Conservation (phyloP, 2,113 vertebrate species). For the Opisthocomus hoazin region DNA sequence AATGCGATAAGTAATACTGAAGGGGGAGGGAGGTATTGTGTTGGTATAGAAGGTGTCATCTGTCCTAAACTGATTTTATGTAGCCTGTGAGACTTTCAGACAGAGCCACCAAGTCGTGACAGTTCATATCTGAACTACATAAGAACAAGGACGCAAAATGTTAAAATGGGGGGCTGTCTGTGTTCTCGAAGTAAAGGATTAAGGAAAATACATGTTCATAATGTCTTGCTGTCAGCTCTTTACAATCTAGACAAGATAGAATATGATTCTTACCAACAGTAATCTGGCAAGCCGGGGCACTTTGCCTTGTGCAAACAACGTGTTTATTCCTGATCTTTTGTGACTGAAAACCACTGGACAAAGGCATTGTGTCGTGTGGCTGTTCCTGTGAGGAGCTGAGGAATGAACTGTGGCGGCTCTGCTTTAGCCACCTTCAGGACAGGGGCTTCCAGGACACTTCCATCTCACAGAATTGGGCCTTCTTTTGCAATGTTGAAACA, state of each 20-base stretch:
- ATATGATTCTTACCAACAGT: not conserved
- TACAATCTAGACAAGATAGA: not conserved
- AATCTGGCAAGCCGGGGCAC: not conserved
- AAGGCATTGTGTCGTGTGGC: not conserved
- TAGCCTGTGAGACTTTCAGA: not conserved
- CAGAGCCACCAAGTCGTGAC: not conserved
- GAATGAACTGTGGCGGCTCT: not conserved
- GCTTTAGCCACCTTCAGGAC: not conserved
- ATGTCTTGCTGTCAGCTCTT: not conserved
- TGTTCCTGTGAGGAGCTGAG: not conserved
- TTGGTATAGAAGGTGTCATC: not conserved
- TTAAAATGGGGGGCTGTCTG: not conserved
- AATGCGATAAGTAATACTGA: not conserved
- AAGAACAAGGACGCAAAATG: not conserved
- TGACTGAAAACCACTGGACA: not conserved
- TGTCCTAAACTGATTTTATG: not conserved
- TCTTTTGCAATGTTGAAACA: not conserved
- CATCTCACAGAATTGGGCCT: not conserved
- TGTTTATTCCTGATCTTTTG: not conserved
- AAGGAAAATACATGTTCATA: not conserved
- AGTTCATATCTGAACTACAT: not conserved
- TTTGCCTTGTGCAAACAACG: not conserved
- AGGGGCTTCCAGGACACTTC: not conserved
- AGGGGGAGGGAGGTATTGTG: fast-evolving
- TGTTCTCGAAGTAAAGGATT: not conserved